A percentile compares a stretch with the other conserved stretches of the same genome.
Evolutionary conservation across 2,113 vertebrate genomes (phyloP).

Genomic region (Ptychochromis oligacanthus): DNA sequence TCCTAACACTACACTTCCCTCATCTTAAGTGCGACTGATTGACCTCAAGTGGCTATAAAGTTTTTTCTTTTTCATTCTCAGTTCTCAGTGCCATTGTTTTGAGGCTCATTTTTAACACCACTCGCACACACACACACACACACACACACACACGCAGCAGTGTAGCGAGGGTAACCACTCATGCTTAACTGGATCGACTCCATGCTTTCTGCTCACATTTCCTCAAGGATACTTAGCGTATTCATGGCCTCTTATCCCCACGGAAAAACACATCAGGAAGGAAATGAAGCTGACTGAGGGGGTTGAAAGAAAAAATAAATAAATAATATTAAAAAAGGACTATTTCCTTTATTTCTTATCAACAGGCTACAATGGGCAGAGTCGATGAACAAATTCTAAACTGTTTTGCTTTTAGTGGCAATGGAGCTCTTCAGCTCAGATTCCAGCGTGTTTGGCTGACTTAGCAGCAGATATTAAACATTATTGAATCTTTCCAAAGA

Average conservation of each 20-base stretch:
- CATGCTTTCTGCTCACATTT: constrained; percentile 63
- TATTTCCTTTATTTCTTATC: constrained; percentile 55
- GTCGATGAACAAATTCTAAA: constrained; percentile 55
- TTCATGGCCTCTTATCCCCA: constrained; percentile 61
- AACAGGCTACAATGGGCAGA: constrained; percentile 45
- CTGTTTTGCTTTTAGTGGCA: constrained; percentile 31
- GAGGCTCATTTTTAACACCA: constrained; percentile 16
- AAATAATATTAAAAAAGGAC: background rate
- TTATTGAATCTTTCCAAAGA: constrained; percentile 62
- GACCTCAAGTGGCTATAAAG: constrained; percentile 8
- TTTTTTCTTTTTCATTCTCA: constrained; percentile 17
- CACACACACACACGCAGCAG: background rate
- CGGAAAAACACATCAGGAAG: constrained; percentile 54
- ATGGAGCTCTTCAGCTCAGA: constrained; percentile 31
- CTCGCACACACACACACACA: background rate
- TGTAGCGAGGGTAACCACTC: constrained; percentile 36
- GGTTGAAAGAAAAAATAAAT: background rate
- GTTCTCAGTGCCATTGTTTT: constrained; percentile 3
- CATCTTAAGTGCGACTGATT: background rate
- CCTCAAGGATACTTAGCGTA: constrained; percentile 50
- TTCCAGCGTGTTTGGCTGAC: constrained; percentile 50
- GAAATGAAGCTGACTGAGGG: constrained; percentile 56
- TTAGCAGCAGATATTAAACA: constrained; percentile 63
- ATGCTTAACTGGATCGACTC: constrained; percentile 50
- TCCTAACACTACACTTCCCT: background rate